These are phyloP conservation scores for Caenorhabditis sp. DNA, from an alignment of 2,888 invertebrate genomes.

Conservation along the genomic window DNA sequence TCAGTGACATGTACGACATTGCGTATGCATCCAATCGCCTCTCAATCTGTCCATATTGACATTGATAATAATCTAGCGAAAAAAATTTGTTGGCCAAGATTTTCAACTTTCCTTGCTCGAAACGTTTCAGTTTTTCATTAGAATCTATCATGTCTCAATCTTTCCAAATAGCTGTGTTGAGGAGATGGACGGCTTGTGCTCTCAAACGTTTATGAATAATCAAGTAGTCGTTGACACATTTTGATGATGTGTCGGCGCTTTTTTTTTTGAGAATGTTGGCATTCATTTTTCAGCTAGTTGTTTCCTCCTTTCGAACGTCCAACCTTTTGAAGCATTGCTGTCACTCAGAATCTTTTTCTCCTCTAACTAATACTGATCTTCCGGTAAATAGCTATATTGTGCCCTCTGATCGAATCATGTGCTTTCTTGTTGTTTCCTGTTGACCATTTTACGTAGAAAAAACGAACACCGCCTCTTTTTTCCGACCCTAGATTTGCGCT, in stretches of 20 bases:
- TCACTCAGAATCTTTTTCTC: too few relatives aligned
- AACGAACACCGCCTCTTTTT: not conserved
- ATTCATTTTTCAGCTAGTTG: not conserved
- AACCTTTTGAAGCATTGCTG: too few relatives aligned
- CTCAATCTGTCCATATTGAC: slow-evolving; percentile 37
- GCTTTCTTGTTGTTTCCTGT: not conserved
- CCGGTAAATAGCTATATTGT: not conserved
- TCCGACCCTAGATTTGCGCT: not conserved
- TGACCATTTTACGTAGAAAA: not conserved
- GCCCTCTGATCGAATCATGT: not conserved
- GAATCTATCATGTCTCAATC: slow-evolving; percentile 12
- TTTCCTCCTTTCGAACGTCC: not conserved
- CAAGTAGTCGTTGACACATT: slow-evolving; percentile 56
- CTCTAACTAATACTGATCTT: not conserved
- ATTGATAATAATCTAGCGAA: slow-evolving; percentile 42
- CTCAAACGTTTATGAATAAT: slow-evolving; percentile 62
- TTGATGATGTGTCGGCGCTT: slow-evolving; percentile 7
- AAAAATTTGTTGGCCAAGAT: not conserved
- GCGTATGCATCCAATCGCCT: slow-evolving; percentile 13
- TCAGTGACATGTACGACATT: slow-evolving; percentile 16
- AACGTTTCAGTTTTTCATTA: not conserved
- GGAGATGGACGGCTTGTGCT: slow-evolving; percentile 24
- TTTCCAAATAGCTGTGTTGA: not conserved
- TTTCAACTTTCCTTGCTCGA: slow-evolving; percentile 1
- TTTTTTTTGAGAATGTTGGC: slow-evolving; percentile 3